Conservation (phyloP, 2,888 invertebrate genomes). For the Ormyrus labotus region DNA sequence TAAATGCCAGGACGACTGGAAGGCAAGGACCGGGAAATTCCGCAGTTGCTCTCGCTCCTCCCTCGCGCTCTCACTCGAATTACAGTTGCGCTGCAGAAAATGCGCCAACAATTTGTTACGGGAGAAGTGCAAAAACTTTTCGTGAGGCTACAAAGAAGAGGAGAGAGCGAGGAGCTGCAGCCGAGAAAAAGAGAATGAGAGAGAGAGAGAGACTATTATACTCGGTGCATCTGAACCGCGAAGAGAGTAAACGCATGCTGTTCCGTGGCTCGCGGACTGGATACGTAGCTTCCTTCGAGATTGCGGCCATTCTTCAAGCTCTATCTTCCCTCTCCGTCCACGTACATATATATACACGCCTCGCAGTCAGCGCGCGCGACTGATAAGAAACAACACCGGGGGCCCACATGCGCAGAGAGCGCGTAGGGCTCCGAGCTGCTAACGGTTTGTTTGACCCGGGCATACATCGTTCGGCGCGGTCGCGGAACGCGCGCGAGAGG, state of each 20-base stretch:
- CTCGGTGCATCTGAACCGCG: constrained; percentile 26
- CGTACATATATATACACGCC: neutral
- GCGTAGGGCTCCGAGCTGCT: neutral
- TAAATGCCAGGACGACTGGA: neutral
- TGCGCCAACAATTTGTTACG: constrained; percentile 50
- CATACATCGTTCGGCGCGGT: neutral
- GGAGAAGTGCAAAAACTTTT: constrained; percentile 47
- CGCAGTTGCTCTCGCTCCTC: neutral
- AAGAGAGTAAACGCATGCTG: neutral
- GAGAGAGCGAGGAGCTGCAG: too few species aligned
- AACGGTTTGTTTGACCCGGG: constrained; percentile 4
- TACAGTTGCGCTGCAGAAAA: constrained; percentile 36
- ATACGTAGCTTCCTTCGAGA: constrained; percentile 52
- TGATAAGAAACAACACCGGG: neutral
- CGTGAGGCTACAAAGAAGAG: neutral
- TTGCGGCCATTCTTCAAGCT: constrained; percentile 65
- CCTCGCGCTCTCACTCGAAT: neutral
- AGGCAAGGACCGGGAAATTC: constrained; percentile 32
- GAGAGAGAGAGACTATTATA: constrained; percentile 31
- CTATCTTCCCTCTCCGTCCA: neutral
- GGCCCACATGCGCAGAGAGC: neutral
- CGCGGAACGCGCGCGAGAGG: too few species aligned
- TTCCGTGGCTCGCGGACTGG: neutral
- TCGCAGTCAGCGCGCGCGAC: neutral
- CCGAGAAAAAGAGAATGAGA: neutral